Conservation (phyloP, 2,888 invertebrate species). For the Dryococelus australis region DNA sequence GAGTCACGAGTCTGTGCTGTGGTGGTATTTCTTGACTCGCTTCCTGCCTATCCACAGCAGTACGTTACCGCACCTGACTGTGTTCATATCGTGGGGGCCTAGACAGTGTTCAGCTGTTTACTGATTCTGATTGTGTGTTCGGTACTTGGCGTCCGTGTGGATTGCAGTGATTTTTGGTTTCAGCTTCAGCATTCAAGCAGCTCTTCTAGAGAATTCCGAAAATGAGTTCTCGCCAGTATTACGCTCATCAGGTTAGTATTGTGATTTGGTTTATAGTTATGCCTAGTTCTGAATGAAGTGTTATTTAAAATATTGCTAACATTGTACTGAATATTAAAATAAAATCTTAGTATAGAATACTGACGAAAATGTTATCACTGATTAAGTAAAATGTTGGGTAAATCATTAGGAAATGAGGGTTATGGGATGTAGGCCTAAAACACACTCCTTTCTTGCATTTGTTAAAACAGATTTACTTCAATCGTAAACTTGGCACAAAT, state of each 20-base stretch:
- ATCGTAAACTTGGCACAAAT: too few species aligned
- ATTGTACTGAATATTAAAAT: too few species aligned
- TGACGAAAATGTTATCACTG: too few species aligned
- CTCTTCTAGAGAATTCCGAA: not conserved
- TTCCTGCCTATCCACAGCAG: not conserved
- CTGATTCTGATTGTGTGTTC: not conserved
- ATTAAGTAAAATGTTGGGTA: too few species aligned
- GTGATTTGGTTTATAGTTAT: too few species aligned
- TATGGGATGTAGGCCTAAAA: too few species aligned
- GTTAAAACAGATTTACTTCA: too few species aligned
- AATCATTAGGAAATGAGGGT: too few species aligned
- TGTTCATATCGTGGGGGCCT: not conserved
- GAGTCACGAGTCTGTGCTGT: not conserved
- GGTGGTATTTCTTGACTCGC: not conserved
- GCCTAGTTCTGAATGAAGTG: too few species aligned
- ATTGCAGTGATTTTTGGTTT: conserved; percentile 1
- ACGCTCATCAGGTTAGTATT: conserved; percentile 40
- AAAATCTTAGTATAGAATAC: too few species aligned
- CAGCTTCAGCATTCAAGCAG: not conserved
- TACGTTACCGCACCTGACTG: not conserved
- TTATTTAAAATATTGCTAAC: too few species aligned
- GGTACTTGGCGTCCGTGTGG: not conserved
- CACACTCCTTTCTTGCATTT: too few species aligned
- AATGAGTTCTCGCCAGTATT: conserved; percentile 41
- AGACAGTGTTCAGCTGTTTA: not conserved